Evolutionary conservation across 2,888 invertebrate species (phyloP), one percentile per base, ranked within the genome.

Genomic region (Ephialtes manifestator): DNA sequence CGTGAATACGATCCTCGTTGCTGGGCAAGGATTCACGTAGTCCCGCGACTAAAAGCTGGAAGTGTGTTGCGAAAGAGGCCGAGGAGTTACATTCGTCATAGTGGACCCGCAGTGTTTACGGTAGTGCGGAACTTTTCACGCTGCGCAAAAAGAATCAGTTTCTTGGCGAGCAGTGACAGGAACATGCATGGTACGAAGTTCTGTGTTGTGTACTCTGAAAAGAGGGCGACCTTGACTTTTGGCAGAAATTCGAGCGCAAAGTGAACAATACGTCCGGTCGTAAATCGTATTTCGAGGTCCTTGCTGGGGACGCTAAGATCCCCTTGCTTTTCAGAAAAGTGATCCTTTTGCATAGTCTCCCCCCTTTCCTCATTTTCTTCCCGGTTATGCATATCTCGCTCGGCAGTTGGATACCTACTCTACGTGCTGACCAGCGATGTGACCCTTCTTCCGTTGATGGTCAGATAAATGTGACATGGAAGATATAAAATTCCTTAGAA

Each of bases 271-370:
- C 91, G 86, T 28, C 86, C 81, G 86, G 88, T 88, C 91, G 90
- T 93, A 93, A 93, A 93, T 93, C 90, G 84, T 75, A 5, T 86
- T 79, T 84, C 92, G 91, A 93, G 93, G 92, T 92, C 92, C 90
- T 90, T 87, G 89, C 83, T 88, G 82, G 85, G 77, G 84, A 89
- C 87, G 87, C 88, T 84, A 80, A 83, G 55, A 79, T 83, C 65
- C 15, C 28, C 28, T 67, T 35, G 35, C 77, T 60, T 63, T 55
- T 58, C 53, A 11, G 35, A 31, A 18, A 28, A 55, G 65, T 74
- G 68, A 53, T 28, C 51, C 70, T 7, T 77, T 35, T 35, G 18
- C 51, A 60, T 28, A 48, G 48, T 60, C 31, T 65, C 71, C 81
- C 81, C 75, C 74, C 78, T 81, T 70, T 67, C 71, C 35, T 67